Conservation (phyloP, 2,797 vertebrate genomes). For the Liasis olivaceus region DNA sequence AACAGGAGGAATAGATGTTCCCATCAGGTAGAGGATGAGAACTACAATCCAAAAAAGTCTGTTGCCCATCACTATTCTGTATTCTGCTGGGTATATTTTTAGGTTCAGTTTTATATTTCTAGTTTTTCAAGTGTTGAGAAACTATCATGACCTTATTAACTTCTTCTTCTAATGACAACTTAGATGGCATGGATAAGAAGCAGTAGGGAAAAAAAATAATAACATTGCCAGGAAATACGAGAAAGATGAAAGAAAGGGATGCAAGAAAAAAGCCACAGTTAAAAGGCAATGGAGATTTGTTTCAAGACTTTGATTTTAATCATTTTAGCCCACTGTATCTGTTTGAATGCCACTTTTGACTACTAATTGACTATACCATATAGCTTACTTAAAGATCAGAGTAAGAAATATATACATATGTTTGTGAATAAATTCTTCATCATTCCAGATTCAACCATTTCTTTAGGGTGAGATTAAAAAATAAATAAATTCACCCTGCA, state of each 20-base stretch:
- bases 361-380: neutral
- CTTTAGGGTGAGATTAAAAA: conserved; percentile 30
- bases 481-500: conserved; percentile 44
- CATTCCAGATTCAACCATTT: conserved; percentile 37
- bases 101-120: neutral
- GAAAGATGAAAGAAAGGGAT: neutral
- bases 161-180: neutral
- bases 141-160: neutral
- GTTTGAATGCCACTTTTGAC: neutral
- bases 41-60: neutral
- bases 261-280: neutral
- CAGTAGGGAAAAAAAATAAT: neutral
- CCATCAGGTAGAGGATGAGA: neutral
- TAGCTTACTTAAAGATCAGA: conserved; percentile 17
- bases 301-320: neutral
- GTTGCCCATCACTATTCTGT: neutral
- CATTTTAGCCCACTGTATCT: neutral
- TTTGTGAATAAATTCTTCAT: conserved; percentile 31
- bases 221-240: neutral
- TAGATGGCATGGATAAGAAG: neutral
- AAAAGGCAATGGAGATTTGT: neutral
- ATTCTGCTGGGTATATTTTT: neutral
- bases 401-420: conserved; percentile 10
- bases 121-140: neutral
- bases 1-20: neutral